Evolutionary conservation across 2,113 vertebrate species (phyloP).

Genomic region (Gymnarchus niloticus): DNA sequence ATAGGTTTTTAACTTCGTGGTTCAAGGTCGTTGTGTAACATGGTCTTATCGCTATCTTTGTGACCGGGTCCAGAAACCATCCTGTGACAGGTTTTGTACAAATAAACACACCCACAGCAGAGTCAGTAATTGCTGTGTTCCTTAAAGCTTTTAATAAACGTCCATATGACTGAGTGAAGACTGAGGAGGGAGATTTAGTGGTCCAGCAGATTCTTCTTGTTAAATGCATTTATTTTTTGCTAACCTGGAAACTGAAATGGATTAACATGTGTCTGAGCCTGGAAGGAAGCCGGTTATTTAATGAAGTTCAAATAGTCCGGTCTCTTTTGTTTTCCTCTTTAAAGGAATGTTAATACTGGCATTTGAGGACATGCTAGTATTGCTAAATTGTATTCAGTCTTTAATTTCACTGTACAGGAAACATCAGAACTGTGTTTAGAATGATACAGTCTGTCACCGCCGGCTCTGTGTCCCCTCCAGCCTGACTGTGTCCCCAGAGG

Average conservation of each 20-base stretch:
- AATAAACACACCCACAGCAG: background rate
- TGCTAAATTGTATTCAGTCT: background rate
- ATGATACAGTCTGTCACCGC: background rate
- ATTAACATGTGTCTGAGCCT: conserved; percentile 44
- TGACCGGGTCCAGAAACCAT: background rate
- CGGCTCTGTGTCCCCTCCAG: background rate
- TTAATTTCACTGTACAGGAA: background rate
- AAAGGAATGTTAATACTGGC: conserved; percentile 37
- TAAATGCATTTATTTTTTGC: conserved; percentile 38
- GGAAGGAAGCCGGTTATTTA: conserved; percentile 47
- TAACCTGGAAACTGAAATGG: conserved; percentile 38
- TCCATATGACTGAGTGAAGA: conserved; percentile 28
- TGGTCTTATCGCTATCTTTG: background rate
- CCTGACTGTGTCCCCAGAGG: background rate
- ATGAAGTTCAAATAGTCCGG: conserved; percentile 45
- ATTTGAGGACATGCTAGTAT: background rate
- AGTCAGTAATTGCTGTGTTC: conserved; percentile 29
- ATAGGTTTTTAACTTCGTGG: background rate
- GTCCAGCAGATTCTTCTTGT: conserved; percentile 44
- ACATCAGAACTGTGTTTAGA: background rate
- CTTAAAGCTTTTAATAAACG: conserved; percentile 31
- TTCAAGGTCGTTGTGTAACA: background rate
- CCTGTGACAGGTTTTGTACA: background rate
- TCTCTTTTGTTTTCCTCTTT: conserved; percentile 38
- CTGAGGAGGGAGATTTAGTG: conserved; percentile 8